These are phyloP conservation scores for Cochlearius cochlearius DNA, from an alignment of 2,113 vertebrate genomes.

Conservation along the genomic window DNA sequence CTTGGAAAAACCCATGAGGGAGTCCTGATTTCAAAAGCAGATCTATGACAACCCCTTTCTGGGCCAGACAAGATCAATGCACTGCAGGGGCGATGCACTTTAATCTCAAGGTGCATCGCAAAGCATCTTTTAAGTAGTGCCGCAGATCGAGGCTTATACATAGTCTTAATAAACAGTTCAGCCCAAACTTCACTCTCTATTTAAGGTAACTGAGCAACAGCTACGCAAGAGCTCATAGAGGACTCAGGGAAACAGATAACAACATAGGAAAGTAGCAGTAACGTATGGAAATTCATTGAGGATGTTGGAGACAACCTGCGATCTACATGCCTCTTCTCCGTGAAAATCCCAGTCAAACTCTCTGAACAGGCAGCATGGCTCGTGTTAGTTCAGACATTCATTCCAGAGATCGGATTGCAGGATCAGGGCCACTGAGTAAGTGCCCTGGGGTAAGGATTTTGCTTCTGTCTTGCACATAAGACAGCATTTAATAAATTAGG, in stretches of 20 bases:
- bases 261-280: background rate
- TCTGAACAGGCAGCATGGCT: background rate
- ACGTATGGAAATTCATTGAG: background rate
- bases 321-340: background rate
- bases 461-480: background rate
- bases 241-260: background rate
- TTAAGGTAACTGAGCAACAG: background rate
- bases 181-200: background rate
- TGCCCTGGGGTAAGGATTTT: constrained; percentile 37
- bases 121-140: background rate
- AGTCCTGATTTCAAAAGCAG: constrained; percentile 55
- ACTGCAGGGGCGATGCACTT: background rate
- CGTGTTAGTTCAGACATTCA: background rate
- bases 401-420: constrained; percentile 26
- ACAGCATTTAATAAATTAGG: constrained; percentile 41
- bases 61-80: constrained; percentile 41
- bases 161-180: background rate
- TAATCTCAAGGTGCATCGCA: constrained; percentile 45
- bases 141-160: background rate
- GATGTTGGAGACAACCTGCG: background rate
- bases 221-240: background rate
- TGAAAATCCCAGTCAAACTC: background rate
- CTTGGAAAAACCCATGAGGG: constrained; percentile 32
- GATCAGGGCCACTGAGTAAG: background rate
- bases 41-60: constrained; percentile 48